Evolutionary conservation across 2,888 invertebrate genomes (phyloP).

Genomic region (Choreutis nemorana): DNA sequence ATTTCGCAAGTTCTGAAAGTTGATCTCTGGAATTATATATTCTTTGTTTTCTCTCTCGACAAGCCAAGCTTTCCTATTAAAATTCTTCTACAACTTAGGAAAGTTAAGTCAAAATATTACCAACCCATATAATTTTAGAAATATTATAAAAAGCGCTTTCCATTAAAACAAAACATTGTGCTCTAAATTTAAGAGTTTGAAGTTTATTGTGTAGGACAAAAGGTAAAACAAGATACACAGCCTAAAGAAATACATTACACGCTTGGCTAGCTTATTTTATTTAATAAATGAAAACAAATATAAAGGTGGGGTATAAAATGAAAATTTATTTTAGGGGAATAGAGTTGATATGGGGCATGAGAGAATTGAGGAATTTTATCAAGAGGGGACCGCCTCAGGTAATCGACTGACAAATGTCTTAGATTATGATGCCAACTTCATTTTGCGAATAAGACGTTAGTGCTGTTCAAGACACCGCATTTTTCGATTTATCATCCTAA

Average conservation of each 20-base stretch:
- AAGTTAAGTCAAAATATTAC: slow-evolving; percentile 31
- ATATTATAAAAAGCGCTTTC: too few species aligned
- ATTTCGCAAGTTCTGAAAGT: too few species aligned
- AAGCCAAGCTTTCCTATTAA: slow-evolving; percentile 52
- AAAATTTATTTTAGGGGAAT: slow-evolving; percentile 51
- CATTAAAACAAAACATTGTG: slow-evolving; percentile 4
- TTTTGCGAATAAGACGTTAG: slow-evolving; percentile 39
- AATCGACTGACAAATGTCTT: slow-evolving; percentile 64
- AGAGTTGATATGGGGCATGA: slow-evolving; percentile 34
- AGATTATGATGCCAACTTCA: slow-evolving; percentile 62
- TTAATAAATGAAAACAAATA: not conserved
- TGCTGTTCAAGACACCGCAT: slow-evolving; percentile 13
- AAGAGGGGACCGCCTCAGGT: slow-evolving; percentile 47
- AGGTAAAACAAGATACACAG: too few species aligned
- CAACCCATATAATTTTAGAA: too few species aligned
- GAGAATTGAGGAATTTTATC: slow-evolving; percentile 47
- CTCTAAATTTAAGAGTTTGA: too few species aligned
- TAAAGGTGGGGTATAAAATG: slow-evolving; percentile 22
- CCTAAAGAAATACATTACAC: too few species aligned
- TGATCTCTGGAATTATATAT: too few species aligned
- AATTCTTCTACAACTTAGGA: slow-evolving; percentile 43
- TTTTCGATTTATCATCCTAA: not conserved
- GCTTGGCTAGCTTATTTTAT: not conserved
- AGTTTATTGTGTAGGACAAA: too few species aligned
- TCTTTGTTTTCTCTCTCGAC: too few species aligned